These are phyloP conservation scores for Halcyon smyrnensis DNA, from an alignment of 2,797 vertebrate genomes.

Conservation along the genomic window DNA sequence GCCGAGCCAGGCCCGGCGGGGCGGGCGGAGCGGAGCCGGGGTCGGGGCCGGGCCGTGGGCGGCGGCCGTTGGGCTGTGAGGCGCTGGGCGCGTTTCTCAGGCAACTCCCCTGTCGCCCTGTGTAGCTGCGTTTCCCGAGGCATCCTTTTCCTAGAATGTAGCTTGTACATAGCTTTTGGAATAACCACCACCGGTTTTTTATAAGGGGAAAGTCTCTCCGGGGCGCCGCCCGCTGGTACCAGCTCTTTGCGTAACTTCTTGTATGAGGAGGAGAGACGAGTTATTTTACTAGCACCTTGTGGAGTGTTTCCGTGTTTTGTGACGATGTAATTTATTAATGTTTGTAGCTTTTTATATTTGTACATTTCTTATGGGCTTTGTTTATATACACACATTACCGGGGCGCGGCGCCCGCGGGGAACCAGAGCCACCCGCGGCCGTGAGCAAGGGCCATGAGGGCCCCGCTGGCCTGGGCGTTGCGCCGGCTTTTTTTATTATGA, in stretches of 20 bases:
- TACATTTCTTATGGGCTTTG: constrained; percentile 98
- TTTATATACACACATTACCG: constrained; percentile 94
- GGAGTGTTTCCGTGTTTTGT: constrained; percentile 98
- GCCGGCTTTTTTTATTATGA: constrained; percentile 82
- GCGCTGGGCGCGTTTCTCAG: constrained; percentile 87
- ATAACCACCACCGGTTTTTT: constrained; percentile 86
- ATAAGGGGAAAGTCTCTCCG: constrained; percentile 85
- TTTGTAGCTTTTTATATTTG: constrained; percentile 99
- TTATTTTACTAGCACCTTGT: constrained; percentile 99
- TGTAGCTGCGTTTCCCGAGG: constrained; percentile 83
- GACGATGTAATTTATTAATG: constrained; percentile 99
- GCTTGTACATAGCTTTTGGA: constrained; percentile 99
- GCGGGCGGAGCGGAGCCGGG: neutral
- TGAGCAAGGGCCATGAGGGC: neutral
- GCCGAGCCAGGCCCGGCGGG: neutral
- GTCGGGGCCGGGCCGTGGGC: neutral
- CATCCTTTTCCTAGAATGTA: constrained; percentile 96
- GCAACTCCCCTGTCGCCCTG: constrained; percentile 84
- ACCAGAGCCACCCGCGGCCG: constrained; percentile 73
- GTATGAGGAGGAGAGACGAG: constrained; percentile 88
- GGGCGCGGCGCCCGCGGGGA: constrained; percentile 81
- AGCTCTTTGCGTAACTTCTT: constrained; percentile 92
- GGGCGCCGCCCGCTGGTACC: constrained; percentile 78
- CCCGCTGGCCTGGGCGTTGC: constrained; percentile 69
- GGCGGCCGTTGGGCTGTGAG: neutral